Percentiles rank a stretch among this genome's conserved stretches.
phyloP scores from a whole-genome alignment of 1,140 invertebrate genomes.

The Gryon sp. region DNA sequence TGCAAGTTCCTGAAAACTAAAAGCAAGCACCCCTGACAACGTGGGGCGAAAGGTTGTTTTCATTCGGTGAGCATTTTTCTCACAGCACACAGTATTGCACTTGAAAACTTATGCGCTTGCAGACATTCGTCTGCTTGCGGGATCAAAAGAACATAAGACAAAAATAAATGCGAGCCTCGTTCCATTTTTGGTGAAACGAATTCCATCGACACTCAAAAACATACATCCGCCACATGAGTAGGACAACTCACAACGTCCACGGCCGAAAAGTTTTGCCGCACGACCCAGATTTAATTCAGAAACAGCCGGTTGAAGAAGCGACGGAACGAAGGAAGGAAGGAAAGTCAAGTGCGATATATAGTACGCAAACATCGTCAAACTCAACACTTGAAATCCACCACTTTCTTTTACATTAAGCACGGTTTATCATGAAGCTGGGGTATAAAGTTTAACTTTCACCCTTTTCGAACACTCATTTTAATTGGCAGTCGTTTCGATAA shows the following conservation, averaged over 20 bases:
- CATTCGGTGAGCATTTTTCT: slow-evolving; percentile 31
- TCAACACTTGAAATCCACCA: slow-evolving; percentile 30
- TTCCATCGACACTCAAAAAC: slow-evolving; percentile 20
- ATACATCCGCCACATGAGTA: background rate
- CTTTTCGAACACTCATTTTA: slow-evolving; percentile 22
- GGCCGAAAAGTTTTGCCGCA: background rate
- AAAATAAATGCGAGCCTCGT: slow-evolving; percentile 6
- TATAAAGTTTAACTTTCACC: slow-evolving; percentile 30
- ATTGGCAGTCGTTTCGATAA: slow-evolving; percentile 37
- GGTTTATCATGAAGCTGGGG: slow-evolving; percentile 1
- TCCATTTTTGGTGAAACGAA: slow-evolving; percentile 23
- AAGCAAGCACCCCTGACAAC: too few species aligned
- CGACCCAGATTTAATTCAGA: slow-evolving; percentile 25
- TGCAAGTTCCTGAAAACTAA: slow-evolving; percentile 39
- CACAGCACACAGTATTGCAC: slow-evolving; percentile 24
- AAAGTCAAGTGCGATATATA: too few species aligned
- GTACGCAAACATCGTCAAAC: background rate
- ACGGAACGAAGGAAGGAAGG: too few species aligned
- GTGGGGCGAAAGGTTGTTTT: slow-evolving; percentile 29
- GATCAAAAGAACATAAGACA: slow-evolving; percentile 44
- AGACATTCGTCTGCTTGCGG: background rate
- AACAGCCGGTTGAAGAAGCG: too few species aligned
- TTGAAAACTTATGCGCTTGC: slow-evolving; percentile 11
- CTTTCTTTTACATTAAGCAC: too few species aligned
- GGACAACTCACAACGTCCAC: background rate